Evolutionary conservation across 2,888 invertebrate species (phyloP), one percentile per base, ranked within the genome.

Genomic region (Lasioglossum oenotherae): DNA sequence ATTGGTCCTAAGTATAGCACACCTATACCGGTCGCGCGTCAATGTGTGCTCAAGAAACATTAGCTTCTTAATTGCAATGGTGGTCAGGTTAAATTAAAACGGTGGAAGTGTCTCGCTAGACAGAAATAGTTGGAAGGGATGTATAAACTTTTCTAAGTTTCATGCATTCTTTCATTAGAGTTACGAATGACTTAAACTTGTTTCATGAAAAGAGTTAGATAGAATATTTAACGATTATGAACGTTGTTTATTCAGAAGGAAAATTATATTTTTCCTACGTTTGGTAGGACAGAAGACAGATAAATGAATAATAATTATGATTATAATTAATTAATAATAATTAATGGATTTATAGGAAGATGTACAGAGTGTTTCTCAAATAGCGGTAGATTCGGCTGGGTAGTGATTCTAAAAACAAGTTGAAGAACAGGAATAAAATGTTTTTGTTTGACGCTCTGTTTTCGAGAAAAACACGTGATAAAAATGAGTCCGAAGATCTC

Each of bases 41-140:
- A 72, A 71, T 46, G 60, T 81, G 35, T 49, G 35, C 46, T 8
- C n/a, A 31, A 16, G 10, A 49, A 38, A 27, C 60, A 41, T 71
- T 49, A 60, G 27, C 8, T 31, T 60, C 35, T 57, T 79, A n/a
- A 71, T 71, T 71, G 38, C n/a, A n/a, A 71, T n/a, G 6, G 71
- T n/a, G 41, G 41, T 71, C 41, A n/a, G 38, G 71, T 71, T 71
- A 71, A n/a, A 71, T 41, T 41, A 71, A 71, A 41, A n/a, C 41
- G 27, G n/a, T n/a, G 71, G n/a, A n/a, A 41, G 38, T 31, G 31
- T 69, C 23, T 35, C 69, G 38, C 38, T 38, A 38, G 69, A 38
- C 38, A 69, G 69, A 35, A 23, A 38, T 38, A 38, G 35, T 38
- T 35, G 12, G 38, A 69, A 38, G 4, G 69, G 38, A 12, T 23